Evolutionary conservation across 2,888 invertebrate species (phyloP), one percentile per base, ranked within the genome.

Genomic region (Cybosia mesomella): DNA sequence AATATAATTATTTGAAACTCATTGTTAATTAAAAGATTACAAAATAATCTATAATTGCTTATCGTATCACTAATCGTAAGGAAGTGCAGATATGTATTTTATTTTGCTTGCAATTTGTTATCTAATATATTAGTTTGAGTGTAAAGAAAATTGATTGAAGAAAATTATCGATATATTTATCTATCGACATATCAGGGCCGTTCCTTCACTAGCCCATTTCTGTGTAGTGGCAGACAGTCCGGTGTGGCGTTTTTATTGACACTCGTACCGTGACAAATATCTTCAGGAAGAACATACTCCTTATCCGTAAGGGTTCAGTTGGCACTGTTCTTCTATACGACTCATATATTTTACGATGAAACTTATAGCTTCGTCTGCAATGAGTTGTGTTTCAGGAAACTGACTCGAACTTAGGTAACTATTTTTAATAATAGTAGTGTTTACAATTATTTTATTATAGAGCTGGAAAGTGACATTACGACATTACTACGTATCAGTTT

Each of bases 231-330:
- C 88, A 89, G 87, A 88, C 91, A 93, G 95, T 95, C 95, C 95
- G 92, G 94, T 88, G 91, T 94, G 94, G 93, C 95, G 87, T 93
- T 95, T 95, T 95, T 95, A 95, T 95, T 94, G 95, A 94, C 94
- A 93, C 95, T 95, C 90, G 89, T 93, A 85, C 85, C 85, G 94
- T 94, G 94, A 95, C 94, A 95, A 95, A 95, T 93, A 93, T 91
- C 92, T 87, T 81, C 82, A 87, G 88, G 87, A 89, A 85, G 87
- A 86, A 70, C 84, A 82, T 82, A 81, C 81, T 79, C 81, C 66
- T 76, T 72, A 76, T 75, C 77, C 79, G 79, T 73, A 71, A 72
- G 76, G 72, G 76, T 73, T 66, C 58, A 32, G 63, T 73, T 76
- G 72, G 71, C 70, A 68, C 81, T 71, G 73, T 79, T 74, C 73